A percentile compares a stretch with the other conserved stretches of the same genome.
Conservation (phyloP, 2,113 vertebrate genomes). For the Speoplatyrhinus poulsoni region DNA sequence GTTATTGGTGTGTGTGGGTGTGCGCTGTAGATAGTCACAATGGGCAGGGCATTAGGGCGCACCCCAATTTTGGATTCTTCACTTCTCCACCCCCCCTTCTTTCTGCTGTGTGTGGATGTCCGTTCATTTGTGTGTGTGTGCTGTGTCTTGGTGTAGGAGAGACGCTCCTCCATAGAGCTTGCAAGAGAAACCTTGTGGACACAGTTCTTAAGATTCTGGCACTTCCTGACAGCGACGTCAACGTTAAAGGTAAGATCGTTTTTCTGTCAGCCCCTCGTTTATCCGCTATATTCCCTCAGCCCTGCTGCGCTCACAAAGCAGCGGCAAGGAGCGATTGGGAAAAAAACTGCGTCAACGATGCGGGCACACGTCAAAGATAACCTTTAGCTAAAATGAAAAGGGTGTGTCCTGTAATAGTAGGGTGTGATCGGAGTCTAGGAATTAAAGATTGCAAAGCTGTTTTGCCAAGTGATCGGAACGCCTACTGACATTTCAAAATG, state of each 20-base stretch:
- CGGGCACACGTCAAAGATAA: slow-evolving; percentile 57
- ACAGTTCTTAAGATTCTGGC: slow-evolving; percentile 85
- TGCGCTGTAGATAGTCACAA: slow-evolving; percentile 46
- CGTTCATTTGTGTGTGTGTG: slow-evolving; percentile 43
- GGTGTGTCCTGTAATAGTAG: slow-evolving; percentile 65
- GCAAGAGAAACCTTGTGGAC: slow-evolving; percentile 92
- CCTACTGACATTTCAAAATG: slow-evolving; percentile 52
- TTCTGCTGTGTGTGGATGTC: neutral
- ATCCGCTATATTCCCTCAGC: slow-evolving; percentile 15
- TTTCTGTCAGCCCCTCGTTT: neutral
- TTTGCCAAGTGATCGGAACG: slow-evolving; percentile 40
- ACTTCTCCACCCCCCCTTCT: slow-evolving; percentile 49
- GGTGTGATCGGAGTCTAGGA: slow-evolving; percentile 39
- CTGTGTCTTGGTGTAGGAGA: slow-evolving; percentile 85
- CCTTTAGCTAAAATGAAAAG: slow-evolving; percentile 72
- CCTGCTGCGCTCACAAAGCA: slow-evolving; percentile 36
- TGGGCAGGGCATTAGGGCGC: slow-evolving; percentile 66
- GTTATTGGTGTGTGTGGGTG: slow-evolving; percentile 54
- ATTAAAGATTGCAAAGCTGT: slow-evolving; percentile 53
- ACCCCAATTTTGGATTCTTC: slow-evolving; percentile 71
- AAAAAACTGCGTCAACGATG: slow-evolving; percentile 22
- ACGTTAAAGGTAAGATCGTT: slow-evolving; percentile 88
- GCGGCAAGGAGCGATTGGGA: slow-evolving; percentile 33
- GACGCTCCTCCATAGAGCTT: slow-evolving; percentile 91
- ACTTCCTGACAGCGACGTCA: slow-evolving; percentile 86